Evolutionary conservation across 1,140 invertebrate genomes (phyloP), one percentile per base, ranked within the genome.

Genomic region (Solen grandis): DNA sequence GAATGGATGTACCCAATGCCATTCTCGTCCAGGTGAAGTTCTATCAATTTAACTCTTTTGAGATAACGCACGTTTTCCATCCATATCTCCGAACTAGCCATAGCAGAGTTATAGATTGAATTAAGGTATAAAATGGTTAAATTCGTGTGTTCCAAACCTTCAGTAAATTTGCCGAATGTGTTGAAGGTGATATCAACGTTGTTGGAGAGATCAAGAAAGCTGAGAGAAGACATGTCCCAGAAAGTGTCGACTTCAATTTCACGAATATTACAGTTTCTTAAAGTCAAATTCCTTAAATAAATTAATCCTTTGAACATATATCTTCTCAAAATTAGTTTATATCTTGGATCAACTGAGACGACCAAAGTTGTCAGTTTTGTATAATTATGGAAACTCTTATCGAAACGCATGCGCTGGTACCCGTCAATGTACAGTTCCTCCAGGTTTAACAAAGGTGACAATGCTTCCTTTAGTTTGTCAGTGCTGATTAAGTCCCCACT

Each of bases 11-110:
- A 66, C 52, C 55, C 74, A 29, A 76, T 76, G 16, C 60, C 60
- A 31, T 76, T 76, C 19, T 55, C 33, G 38, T 66, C 46, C 74
- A 76, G 65, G 16, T 76, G 29, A 19, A 76, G 10, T 66, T 76
- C 74, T n/a, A 36, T 65, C 3, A 76, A 41, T 5, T 65, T 35
- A 22, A 66, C 38, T 29, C 62, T 35, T 27, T 35, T 4, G 54
- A 76, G 29, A 29, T 76, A 63, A n/a, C 35, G 25, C 29, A 76
- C 5, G 14, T 65, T 22, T 22, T 55, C 8, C 8, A 35, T 55
- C 10, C 22, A 10, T 35, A 76, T 31, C 27, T 76, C 50, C n/a
- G 33, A 54, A n/a, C 74, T 46, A 13, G 74, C 50, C 57, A 38
- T 52, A 76, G 65, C 25, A 27, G 60, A 35, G 16, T 60, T 22